Conservation (phyloP, 2,113 vertebrate genomes). For the Ursus arctos region DNA sequence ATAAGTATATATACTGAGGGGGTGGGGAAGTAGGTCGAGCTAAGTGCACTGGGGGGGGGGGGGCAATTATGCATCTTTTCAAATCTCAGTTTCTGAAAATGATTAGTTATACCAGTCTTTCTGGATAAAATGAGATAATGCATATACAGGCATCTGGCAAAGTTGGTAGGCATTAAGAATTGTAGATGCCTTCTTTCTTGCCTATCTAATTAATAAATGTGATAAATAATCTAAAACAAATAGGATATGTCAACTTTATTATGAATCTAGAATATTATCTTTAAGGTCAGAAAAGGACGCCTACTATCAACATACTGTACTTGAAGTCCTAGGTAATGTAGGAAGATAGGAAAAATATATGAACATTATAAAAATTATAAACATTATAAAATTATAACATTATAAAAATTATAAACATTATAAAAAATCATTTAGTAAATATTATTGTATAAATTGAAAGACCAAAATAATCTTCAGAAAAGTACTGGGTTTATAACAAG, state of each 20-base stretch:
- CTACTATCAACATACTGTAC: not conserved
- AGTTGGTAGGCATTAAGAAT: not conserved
- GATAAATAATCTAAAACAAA: conserved; percentile 20
- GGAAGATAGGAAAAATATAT: not conserved
- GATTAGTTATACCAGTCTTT: not conserved
- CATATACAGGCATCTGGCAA: not conserved
- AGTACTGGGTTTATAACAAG: not conserved
- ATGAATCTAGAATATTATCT: not conserved
- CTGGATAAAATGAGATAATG: not conserved
- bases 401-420: not conserved
- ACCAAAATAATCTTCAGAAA: not conserved
- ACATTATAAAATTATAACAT: not conserved
- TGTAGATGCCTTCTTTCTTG: not conserved
- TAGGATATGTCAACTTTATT: not conserved
- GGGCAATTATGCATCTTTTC: not conserved
- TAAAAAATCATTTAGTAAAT: not conserved
- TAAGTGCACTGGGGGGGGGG: not conserved
- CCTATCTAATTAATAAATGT: not conserved
- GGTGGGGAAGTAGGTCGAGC: not conserved
- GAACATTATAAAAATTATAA: not conserved
- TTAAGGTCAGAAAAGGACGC: conserved; percentile 7
- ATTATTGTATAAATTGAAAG: not conserved
- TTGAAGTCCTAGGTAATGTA: not conserved
- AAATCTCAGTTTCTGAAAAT: conserved; percentile 27
- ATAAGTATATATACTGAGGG: not conserved